These are phyloP conservation scores for Patella vulgata DNA, from an alignment of 1,140 invertebrate genomes.

Conservation along the genomic window DNA sequence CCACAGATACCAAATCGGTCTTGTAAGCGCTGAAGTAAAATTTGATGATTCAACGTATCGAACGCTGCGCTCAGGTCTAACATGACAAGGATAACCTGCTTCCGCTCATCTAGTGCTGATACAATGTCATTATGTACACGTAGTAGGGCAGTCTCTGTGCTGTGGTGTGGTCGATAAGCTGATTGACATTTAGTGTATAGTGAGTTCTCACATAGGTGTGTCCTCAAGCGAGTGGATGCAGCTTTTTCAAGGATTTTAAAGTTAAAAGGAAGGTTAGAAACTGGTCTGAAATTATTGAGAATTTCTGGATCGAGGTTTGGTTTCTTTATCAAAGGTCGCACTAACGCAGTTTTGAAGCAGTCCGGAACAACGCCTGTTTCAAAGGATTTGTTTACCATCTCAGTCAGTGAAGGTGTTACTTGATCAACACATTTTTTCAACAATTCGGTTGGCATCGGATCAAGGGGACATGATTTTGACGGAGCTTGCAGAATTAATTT, in stretches of 20 bases:
- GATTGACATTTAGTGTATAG: conserved; percentile 3
- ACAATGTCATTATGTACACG: conserved; percentile 19
- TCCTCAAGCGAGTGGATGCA: neutral
- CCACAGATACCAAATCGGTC: conserved; percentile 12
- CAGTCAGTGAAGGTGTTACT: too few species aligned
- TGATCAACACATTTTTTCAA: too few species aligned
- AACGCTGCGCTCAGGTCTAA: conserved; percentile 16
- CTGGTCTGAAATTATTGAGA: conserved; percentile 13
- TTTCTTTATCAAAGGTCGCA: conserved; percentile 28
- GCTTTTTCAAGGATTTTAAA: conserved; percentile 19
- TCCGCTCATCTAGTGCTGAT: conserved; percentile 9
- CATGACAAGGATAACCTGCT: conserved; percentile 4
- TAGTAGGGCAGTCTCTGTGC: conserved; percentile 15
- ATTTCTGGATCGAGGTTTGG: conserved; percentile 15
- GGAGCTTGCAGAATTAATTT: too few species aligned
- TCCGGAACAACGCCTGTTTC: conserved; percentile 4
- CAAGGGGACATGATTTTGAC: too few species aligned
- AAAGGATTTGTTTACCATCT: too few species aligned
- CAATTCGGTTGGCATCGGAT: too few species aligned
- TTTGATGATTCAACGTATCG: conserved; percentile 19
- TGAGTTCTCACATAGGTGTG: conserved; percentile 10
- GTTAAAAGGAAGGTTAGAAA: conserved; percentile 12
- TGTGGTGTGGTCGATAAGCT: conserved; percentile 12
- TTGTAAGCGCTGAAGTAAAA: conserved; percentile 7
- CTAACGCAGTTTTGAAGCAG: conserved; percentile 17